Base-by-base conservation (phyloP, 1,140 invertebrate genomes). In the Stegodyphus mimosarum region DNA sequence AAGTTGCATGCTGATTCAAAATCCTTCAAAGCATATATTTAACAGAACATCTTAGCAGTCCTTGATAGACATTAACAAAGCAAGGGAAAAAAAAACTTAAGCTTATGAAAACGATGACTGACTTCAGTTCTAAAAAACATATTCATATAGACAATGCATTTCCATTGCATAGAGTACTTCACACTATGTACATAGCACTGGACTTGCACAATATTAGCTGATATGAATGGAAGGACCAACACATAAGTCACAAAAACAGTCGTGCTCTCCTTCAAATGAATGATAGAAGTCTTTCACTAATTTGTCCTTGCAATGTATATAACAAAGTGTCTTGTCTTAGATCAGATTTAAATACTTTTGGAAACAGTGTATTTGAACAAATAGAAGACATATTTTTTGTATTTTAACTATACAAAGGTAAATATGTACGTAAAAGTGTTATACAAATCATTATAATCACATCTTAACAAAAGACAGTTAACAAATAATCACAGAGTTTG, bases 191-290 rank as follows among this genome's bases (percentile, higher is more conserved):
- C 83, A 84, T 53, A 84, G 81, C 73, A 84, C 63, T 84, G 81
- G 81, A 84, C 81, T 84, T 84, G 64, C 72, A 84, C 67, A 74
- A 52, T 74, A 66, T 72, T 73, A 77, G 74, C 52, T 86, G 83
- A 86, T 86, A 86, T 86, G 83, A 86, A 78, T 86, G 83, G 83
- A 86, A 86, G 83, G 83, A 78, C 81, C 55, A 76, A 84, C 81
- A 84, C 60, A 75, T 75, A 84, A 75, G 50, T 84, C 73, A 84
- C 81, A 84, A 84, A 67, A n/a, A 74, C 60, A 69, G 60, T 84
- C 72, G 63, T 49, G 63, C 66, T 33, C 52, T 52, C 70, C 53
- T 83, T 50, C 72, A 76, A 75, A 69, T 74, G 71, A 69, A 52
- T 69, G 73, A 75, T 17, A 33, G n/a, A 53, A 76, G 50, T 69